phyloP scores from a whole-genome alignment of 2,888 invertebrate genomes.

The Gymnoscelis rufifasciata region DNA sequence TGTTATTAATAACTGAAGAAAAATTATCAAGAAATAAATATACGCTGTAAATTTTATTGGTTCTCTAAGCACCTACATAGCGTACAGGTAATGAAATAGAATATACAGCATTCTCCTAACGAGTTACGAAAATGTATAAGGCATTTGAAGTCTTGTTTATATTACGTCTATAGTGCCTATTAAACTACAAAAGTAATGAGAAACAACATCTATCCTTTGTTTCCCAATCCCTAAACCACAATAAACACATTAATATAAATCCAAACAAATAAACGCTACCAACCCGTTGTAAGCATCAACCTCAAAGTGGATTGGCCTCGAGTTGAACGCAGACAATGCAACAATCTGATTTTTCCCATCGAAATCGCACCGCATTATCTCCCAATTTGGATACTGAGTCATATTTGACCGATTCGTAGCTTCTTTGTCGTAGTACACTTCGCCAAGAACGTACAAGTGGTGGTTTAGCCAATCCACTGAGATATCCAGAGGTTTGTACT shows the following conservation, averaged over 20 bases:
- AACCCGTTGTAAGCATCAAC: constrained; percentile 96
- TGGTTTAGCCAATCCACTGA: constrained; percentile 94
- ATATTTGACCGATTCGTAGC: constrained; percentile 43
- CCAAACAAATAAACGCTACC: constrained; percentile 31
- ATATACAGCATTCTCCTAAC: too few relatives aligned
- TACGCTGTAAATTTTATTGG: too few relatives aligned
- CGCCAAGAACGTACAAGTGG: constrained; percentile 89
- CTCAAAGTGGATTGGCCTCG: constrained; percentile 88
- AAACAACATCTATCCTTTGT: constrained; percentile 2
- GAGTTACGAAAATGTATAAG: too few relatives aligned
- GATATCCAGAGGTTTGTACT: constrained; percentile 83
- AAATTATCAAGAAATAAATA: too few relatives aligned
- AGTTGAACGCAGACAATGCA: constrained; percentile 83
- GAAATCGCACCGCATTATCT: constrained; percentile 87
- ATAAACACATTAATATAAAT: constrained; percentile 5
- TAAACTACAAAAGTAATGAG: too few relatives aligned
- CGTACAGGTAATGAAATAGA: too few relatives aligned
- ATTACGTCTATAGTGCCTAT: too few relatives aligned
- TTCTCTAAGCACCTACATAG: too few relatives aligned
- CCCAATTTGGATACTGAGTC: constrained; percentile 76
- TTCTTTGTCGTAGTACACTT: constrained; percentile 76
- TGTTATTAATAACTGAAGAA: too few relatives aligned
- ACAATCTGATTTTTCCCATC: constrained; percentile 85
- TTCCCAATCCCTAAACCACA: constrained; percentile 6
- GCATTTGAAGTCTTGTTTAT: too few relatives aligned